Percentiles rank a stretch among this genome's conserved stretches.
These are phyloP conservation scores for Clitarchus hookeri DNA, from an alignment of 2,888 invertebrate genomes.

Conservation along the genomic window DNA sequence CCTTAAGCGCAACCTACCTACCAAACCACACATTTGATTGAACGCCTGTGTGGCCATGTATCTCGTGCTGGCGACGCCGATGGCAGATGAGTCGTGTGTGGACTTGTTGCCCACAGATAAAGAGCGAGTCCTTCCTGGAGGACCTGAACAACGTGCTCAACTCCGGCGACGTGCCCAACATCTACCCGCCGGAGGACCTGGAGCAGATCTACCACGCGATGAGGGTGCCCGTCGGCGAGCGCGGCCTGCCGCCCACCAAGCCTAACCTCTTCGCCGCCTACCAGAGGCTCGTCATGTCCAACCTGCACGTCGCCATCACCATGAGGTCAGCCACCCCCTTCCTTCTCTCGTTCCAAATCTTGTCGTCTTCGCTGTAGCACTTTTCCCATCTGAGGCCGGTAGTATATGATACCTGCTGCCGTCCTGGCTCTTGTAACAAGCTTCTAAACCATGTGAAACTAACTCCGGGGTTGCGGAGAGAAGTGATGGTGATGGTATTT, in stretches of 20 bases:
- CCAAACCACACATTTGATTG: too few relatives aligned
- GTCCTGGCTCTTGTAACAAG: too few relatives aligned
- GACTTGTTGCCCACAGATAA: slow-evolving; percentile 65
- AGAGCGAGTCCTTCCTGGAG: slow-evolving; percentile 84
- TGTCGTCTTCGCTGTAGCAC: too few relatives aligned
- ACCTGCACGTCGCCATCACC: slow-evolving; percentile 79
- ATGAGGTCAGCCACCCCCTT: slow-evolving; percentile 63
- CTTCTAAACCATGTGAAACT: too few relatives aligned
- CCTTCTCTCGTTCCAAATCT: too few relatives aligned
- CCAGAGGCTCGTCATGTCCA: slow-evolving; percentile 75
- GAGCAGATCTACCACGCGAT: slow-evolving; percentile 74
- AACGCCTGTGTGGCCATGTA: too few relatives aligned
- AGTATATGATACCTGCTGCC: too few relatives aligned
- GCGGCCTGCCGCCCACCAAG: slow-evolving; percentile 76
- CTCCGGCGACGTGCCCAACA: slow-evolving; percentile 88
- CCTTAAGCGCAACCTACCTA: too few relatives aligned
- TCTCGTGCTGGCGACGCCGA: too few relatives aligned
- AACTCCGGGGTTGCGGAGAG: too few relatives aligned
- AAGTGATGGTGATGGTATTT: too few relatives aligned
- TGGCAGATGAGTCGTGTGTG: neutral
- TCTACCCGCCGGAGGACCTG: slow-evolving; percentile 81
- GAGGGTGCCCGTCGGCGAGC: slow-evolving; percentile 75
- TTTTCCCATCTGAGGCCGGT: too few relatives aligned
- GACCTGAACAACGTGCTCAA: slow-evolving; percentile 87
- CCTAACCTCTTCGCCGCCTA: slow-evolving; percentile 85